These are phyloP conservation scores for Ceratoteleas bidentatus DNA, from an alignment of 1,140 invertebrate species.

Conservation along the genomic window DNA sequence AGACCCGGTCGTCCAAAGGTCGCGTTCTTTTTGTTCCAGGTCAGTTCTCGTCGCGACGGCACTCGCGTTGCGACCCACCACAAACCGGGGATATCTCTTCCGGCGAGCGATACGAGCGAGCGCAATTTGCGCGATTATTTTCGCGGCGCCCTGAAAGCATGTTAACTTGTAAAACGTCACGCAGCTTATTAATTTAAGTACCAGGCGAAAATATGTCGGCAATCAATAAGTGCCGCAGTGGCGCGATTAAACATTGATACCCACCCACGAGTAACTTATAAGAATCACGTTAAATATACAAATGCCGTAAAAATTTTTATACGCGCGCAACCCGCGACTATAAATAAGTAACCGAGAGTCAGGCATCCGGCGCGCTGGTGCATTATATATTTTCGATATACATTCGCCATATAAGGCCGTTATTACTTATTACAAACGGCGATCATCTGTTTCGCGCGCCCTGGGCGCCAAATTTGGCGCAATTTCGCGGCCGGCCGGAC, in stretches of 20 bases:
- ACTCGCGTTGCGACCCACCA: constrained; percentile 3
- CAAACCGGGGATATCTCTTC: constrained; percentile 19
- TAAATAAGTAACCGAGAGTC: constrained; percentile 31
- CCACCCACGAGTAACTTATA: constrained; percentile 22
- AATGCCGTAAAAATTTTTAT: constrained; percentile 29
- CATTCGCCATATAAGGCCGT: constrained; percentile 11
- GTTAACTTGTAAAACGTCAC: constrained; percentile 14
- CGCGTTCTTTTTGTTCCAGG: no score
- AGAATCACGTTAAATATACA: constrained; percentile 40
- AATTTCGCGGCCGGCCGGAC: background rate
- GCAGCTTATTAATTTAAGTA: constrained; percentile 15
- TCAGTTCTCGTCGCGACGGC: background rate
- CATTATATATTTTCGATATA: constrained; percentile 38
- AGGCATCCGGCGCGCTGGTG: background rate
- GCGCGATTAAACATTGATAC: constrained; percentile 22
- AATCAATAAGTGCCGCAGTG: constrained; percentile 19
- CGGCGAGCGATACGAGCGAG: constrained; percentile 9
- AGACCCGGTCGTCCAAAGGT: no score
- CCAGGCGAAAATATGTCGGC: constrained; percentile 16
- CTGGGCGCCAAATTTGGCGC: background rate
- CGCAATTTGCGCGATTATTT: constrained; percentile 15
- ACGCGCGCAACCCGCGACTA: constrained; percentile 10
- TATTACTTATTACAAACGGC: constrained; percentile 12
- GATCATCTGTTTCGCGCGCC: background rate
- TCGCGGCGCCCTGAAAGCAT: background rate